phyloP scores from a whole-genome alignment of 1,140 invertebrate species.

The Saccostrea cuccullata region DNA sequence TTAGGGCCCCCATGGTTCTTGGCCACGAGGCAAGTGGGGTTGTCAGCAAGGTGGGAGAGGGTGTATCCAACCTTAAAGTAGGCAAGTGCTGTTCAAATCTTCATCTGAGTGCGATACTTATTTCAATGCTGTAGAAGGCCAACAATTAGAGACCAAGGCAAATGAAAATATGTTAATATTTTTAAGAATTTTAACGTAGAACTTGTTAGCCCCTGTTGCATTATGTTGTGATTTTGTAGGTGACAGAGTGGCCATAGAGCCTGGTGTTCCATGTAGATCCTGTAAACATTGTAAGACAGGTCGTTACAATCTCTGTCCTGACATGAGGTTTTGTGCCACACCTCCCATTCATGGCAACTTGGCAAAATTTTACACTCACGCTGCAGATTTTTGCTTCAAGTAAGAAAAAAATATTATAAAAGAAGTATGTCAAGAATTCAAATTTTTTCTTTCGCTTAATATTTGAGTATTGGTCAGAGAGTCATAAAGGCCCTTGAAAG shows the following conservation, averaged over 20 bases:
- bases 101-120: too few relatives aligned
- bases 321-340: conserved; percentile 94
- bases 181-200: too few relatives aligned
- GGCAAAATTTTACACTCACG: conserved; percentile 89
- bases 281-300: conserved; percentile 93
- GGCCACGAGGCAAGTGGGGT: conserved; percentile 77
- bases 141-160: too few relatives aligned
- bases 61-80: conserved; percentile 74
- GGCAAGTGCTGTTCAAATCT: conserved; percentile 62
- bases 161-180: too few relatives aligned
- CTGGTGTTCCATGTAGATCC: conserved; percentile 91
- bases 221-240: conserved; percentile 79
- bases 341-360: conserved; percentile 92
- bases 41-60: conserved; percentile 78
- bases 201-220: background rate
- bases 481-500: too few relatives aligned
- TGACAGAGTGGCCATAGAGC: conserved; percentile 95
- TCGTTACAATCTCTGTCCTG: conserved; percentile 92
- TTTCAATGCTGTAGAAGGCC: too few relatives aligned
- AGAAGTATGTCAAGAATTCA: too few relatives aligned
- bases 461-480: too few relatives aligned
- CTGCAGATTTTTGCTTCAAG: conserved; percentile 97
- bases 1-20: conserved; percentile 75
- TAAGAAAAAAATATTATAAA: conserved; percentile 73
- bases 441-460: too few relatives aligned